Base-by-base conservation (phyloP, 1,140 invertebrate species). In the Pseudomyrmex pallidus region DNA sequence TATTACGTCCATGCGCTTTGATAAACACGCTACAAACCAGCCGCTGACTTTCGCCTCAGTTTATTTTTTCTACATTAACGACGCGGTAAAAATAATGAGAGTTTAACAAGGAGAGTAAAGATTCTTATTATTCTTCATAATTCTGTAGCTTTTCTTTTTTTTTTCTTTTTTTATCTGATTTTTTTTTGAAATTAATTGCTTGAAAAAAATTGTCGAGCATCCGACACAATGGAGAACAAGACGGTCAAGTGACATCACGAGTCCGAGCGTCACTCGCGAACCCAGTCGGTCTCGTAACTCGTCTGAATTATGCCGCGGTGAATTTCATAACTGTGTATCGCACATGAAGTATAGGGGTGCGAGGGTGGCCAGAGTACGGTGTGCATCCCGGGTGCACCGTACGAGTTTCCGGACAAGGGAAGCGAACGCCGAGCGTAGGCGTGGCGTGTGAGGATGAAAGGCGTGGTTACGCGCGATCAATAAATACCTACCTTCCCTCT, bases 391-490 rank as follows among this genome's bases (percentile, higher is more conserved):
- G 78, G 52, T 87, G 82, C 86, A 87, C 52, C 72, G 66, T 61
- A 57, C 82, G 20, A n/a, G 57, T 63, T 78, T 59, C 78, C 67
- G 48, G 82, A 44, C 64, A 57, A 70, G 67, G 50, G 68, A 50
- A 66, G 15, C 59, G 54, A n/a, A 59, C 54, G 72, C 61, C 68
- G 52, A 25, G 35, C 67, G 84, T 91, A 85, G 91, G 92, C 93
- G 93, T 93, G 91, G 90, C 90, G 85, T 91, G 87, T 82, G 85
- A 86, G 86, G 90, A 88, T 89, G 85, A 91, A 88, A 86, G 92
- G 93, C 93, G 92, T 92, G 92, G 92, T 88, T 35, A 90, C 35
- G 17, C 9, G 17, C 83, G 93, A 94, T 94, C 93, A 92, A 93
- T 94, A 93, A 91, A 92, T 35, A 35, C 35, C 35, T 7, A 35